Base-by-base conservation (phyloP, 2,113 vertebrate species). In the Microcebus lehilahytsara region DNA sequence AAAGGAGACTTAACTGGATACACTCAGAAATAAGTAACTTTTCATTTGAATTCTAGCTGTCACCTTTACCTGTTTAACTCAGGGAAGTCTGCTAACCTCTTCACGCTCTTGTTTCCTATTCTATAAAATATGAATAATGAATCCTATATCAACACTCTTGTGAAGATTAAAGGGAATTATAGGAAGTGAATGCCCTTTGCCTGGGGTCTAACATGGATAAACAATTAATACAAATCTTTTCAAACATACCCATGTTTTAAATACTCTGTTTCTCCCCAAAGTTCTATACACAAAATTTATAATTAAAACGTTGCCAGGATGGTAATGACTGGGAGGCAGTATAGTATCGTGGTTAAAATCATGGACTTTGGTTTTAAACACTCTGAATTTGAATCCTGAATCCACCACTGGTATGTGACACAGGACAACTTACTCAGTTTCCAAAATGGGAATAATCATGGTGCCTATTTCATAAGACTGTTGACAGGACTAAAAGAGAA, bases 281-380 rank as follows among this genome's bases (percentile, higher is more conserved):
- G 19, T 64, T 89, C n/a, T 79, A 53, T 84, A 94, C 89, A 49
- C 34, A 89, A 96, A 90, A 79, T 79, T 27, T 89, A 79, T 56
- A 56, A 78, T 74, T 71, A 75, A 71, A 89, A 93, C 37, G 2
- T 88, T 94, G 9, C 23, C 51, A 74, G 71, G 12, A 96, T 95
- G 22, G 77, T 40, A 80, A 56, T 69, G 69, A 83, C 14, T 93
- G 9, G 53, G 34, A 77, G 17, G 30, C 8, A 87, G 32, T 37
- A 5, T 13, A 79, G 37, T 34, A 0, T 11, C 66, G 74, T 25
- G 25, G 32, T 75, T 92, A 92, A 95, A 95, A 85, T 77, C 71
- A 62, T 4, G 16, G 58, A 42, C 62, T 96, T 92, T 16, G 25
- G 37, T n/a, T 37, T 53, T 83, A 74, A 84, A 56, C 3, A 60